Conservation (phyloP, 2,888 invertebrate species). For the Drosophila anomelani region DNA sequence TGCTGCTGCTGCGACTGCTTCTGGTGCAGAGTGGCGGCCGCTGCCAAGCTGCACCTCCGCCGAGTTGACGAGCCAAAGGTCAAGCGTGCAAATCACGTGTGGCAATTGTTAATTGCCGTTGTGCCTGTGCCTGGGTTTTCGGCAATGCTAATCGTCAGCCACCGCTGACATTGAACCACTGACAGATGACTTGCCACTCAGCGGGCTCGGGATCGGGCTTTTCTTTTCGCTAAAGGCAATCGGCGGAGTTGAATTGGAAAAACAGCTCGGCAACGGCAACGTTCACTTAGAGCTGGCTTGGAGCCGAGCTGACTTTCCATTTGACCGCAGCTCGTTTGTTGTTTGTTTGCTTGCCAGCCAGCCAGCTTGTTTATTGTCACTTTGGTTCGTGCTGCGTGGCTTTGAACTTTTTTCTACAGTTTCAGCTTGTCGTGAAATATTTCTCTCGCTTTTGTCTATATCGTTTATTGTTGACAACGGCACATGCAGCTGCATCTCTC, state of each 20-base stretch:
- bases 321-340: slow-evolving; percentile 67
- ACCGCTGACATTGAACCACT: slow-evolving; percentile 48
- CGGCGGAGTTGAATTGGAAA: slow-evolving; percentile 63
- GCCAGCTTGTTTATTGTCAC: slow-evolving; percentile 43
- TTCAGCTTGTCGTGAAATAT: slow-evolving; percentile 44
- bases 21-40: slow-evolving; percentile 49
- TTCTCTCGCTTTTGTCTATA: slow-evolving; percentile 42
- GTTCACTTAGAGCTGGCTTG: slow-evolving; percentile 48
- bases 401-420: slow-evolving; percentile 58
- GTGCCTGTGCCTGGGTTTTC: slow-evolving; percentile 39
- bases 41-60: slow-evolving; percentile 31
- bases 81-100: slow-evolving; percentile 68
- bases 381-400: slow-evolving; percentile 55
- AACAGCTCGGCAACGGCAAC: slow-evolving; percentile 46
- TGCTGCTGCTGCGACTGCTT: slow-evolving; percentile 25
- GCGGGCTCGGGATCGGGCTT: slow-evolving; percentile 14
- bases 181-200: slow-evolving; percentile 20
- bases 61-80: slow-evolving; percentile 22
- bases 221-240: slow-evolving; percentile 52
- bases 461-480: slow-evolving; percentile 40
- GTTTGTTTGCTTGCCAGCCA: slow-evolving; percentile 28
- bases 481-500: slow-evolving; percentile 46
- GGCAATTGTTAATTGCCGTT: slow-evolving; percentile 57
- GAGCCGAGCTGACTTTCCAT: slow-evolving; percentile 67
- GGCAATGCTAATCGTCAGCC: slow-evolving; percentile 44